phyloP scores from a whole-genome alignment of 2,888 invertebrate genomes.

The Druceiella hillmani region DNA sequence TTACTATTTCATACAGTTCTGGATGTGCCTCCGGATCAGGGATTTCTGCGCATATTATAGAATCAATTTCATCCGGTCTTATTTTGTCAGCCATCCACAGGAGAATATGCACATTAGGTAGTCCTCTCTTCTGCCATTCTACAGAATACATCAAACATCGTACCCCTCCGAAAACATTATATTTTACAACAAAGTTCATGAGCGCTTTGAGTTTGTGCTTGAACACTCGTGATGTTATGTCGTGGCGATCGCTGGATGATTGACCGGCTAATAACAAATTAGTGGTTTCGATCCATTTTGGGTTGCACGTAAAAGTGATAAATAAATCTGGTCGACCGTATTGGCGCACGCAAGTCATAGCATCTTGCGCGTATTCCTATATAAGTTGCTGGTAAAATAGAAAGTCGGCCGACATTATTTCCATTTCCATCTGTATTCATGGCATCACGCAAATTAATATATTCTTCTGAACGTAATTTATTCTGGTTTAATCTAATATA shows the following conservation, averaged over 20 bases:
- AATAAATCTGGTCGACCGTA: conserved; percentile 24
- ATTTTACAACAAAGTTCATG: conserved; percentile 14
- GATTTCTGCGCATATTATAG: conserved; percentile 27
- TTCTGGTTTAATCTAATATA: no score
- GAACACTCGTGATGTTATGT: conserved; percentile 13
- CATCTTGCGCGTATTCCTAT: conserved; percentile 24
- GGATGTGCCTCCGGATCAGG: conserved; percentile 24
- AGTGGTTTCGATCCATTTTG: conserved; percentile 4
- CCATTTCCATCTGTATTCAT: no score
- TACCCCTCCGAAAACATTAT: conserved; percentile 18
- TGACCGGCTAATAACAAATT: conserved; percentile 11
- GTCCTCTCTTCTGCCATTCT: conserved; percentile 24
- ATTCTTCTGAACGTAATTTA: no score
- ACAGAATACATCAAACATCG: conserved; percentile 19
- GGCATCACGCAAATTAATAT: no score
- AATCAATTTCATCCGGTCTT: conserved; percentile 19
- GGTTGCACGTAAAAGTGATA: conserved; percentile 1
- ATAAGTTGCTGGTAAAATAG: no score
- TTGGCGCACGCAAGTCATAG: conserved; percentile 6
- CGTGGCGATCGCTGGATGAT: conserved; percentile 21
- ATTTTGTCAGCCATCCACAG: conserved; percentile 15
- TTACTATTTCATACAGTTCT: not conserved
- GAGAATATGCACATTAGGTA: conserved; percentile 5
- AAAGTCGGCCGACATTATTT: no score
- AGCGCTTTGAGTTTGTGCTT: conserved; percentile 17